Percentiles rank a stretch among this genome's conserved stretches.
Conservation (phyloP, 2,888 invertebrate species). For the Eristalis tenax region DNA sequence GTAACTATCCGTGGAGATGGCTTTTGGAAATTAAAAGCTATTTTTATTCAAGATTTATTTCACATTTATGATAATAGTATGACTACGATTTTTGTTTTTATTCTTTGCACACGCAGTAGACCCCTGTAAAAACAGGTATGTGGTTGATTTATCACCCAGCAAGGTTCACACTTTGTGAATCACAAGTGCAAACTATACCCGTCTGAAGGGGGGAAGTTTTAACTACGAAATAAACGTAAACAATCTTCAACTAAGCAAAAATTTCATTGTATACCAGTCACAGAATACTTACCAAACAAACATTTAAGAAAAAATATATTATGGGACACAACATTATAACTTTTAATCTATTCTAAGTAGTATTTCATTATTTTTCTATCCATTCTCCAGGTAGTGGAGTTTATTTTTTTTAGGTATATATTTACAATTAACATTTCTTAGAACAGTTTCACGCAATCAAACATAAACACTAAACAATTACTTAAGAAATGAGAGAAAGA, state of each 20-base stretch:
- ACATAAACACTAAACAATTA: not conserved
- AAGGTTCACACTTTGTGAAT: not conserved
- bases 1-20: not conserved
- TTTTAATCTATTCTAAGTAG: conserved; percentile 17
- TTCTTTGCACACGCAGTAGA: not conserved
- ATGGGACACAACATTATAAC: conserved; percentile 23
- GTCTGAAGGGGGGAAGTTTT: not conserved
- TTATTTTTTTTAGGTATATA: conserved; percentile 1
- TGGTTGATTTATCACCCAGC: not conserved
- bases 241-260: not conserved
- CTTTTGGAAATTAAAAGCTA: not conserved
- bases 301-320: conserved; percentile 5
- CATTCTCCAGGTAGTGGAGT: conserved; percentile 15
- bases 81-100: not conserved
- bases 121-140: not conserved
- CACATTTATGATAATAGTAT: not conserved
- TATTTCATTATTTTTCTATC: not conserved
- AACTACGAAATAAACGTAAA: not conserved
- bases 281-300: not conserved
- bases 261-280: not conserved
- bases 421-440: conserved; percentile 1
- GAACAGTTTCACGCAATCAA: not conserved
- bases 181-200: not conserved
- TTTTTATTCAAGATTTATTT: not conserved
- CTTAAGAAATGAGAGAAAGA: not conserved